These are phyloP conservation scores for Trichonephila inaurata DNA, from an alignment of 1,140 invertebrate species.

Conservation along the genomic window DNA sequence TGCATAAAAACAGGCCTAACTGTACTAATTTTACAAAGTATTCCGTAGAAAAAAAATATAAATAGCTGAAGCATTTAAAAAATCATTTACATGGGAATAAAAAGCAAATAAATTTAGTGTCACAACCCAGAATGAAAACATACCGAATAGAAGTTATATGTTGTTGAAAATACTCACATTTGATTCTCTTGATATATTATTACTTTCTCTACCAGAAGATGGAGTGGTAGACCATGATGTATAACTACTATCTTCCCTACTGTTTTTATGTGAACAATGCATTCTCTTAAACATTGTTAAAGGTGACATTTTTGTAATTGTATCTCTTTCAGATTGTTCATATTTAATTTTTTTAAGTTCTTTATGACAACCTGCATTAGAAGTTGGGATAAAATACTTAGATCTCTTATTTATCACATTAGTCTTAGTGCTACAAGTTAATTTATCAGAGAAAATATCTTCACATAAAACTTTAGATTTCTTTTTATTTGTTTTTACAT, in stretches of 20 bases:
- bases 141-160: background rate
- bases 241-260: conserved; percentile 8
- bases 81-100: no score
- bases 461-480: conserved; percentile 18
- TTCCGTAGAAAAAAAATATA: no score
- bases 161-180: conserved; percentile 34
- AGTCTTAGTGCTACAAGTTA: background rate
- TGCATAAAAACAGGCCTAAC: no score
- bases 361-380: background rate
- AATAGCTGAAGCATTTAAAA: no score
- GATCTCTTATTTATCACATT: background rate
- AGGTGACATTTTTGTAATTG: conserved; percentile 48
- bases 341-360: background rate
- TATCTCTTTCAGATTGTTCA: conserved; percentile 17
- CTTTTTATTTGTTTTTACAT: background rate
- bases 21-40: no score
- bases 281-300: conserved; percentile 68
- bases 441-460: background rate
- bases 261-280: conserved; percentile 48
- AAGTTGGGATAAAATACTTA: background rate
- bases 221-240: conserved; percentile 23
- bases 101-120: no score
- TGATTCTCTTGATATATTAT: conserved; percentile 5
- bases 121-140: no score
- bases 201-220: conserved; percentile 29